phyloP scores from a whole-genome alignment of 2,888 invertebrate species.

The Drosophila flavopinicola region DNA sequence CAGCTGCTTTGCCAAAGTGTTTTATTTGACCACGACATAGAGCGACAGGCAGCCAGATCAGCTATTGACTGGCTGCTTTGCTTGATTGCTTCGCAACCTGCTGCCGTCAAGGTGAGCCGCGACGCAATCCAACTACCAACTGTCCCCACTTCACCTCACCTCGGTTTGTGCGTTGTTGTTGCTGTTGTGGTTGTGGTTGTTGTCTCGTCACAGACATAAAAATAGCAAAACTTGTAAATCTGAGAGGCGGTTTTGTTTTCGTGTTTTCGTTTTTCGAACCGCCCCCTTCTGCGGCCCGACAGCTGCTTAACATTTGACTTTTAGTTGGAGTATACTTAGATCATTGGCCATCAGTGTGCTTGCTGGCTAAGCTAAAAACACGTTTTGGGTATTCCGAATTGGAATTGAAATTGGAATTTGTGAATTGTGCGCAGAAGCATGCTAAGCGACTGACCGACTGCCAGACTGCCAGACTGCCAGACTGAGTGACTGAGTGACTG shows the following conservation, averaged over 20 bases:
- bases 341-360: conserved; percentile 7
- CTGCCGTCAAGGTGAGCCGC: conserved; percentile 66
- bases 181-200: conserved; percentile 1
- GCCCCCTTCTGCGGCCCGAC: conserved; percentile 4
- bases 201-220: conserved; percentile 53
- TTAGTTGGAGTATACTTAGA: conserved; percentile 35
- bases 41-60: conserved; percentile 23
- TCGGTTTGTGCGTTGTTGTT: conserved; percentile 4
- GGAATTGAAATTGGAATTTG: conserved; percentile 35
- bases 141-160: conserved; percentile 42
- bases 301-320: conserved; percentile 44
- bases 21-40: conserved; percentile 15
- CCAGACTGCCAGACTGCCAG: conserved; percentile 1
- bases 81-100: conserved; percentile 48
- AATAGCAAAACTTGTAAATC: conserved; percentile 54
- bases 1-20: conserved; percentile 14
- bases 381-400: conserved; percentile 48
- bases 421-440: conserved; percentile 40
- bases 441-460: conserved; percentile 23
- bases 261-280: background rate
- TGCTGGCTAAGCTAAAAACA: conserved; percentile 35
- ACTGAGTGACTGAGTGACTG: conserved; percentile 14
- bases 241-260: conserved; percentile 35
- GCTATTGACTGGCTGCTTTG: conserved; percentile 56
- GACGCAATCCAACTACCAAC: conserved; percentile 66